Evolutionary conservation across 2,888 invertebrate species (phyloP).

Genomic region (Erebia palarica): DNA sequence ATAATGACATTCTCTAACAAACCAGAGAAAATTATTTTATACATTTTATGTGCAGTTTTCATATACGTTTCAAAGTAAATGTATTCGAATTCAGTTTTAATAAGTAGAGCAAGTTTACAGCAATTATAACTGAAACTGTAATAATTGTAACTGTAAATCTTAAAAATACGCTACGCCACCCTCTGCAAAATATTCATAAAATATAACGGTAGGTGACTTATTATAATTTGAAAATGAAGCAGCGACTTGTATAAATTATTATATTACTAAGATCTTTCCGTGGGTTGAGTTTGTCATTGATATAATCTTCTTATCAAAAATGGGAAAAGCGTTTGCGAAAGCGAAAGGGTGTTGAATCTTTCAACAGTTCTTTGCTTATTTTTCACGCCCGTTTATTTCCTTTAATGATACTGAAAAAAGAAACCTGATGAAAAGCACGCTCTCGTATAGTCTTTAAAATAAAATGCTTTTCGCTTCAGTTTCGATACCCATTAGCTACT

Average conservation of each 20-base stretch:
- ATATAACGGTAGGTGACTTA: background rate
- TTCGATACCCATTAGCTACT: too few relatives aligned
- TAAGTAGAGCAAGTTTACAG: too few relatives aligned
- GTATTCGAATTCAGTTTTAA: too few relatives aligned
- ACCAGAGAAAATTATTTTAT: too few relatives aligned
- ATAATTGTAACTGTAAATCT: too few relatives aligned
- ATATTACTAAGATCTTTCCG: background rate
- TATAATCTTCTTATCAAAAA: constrained; percentile 16
- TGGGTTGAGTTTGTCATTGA: background rate
- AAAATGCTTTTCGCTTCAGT: background rate
- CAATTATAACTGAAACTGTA: too few relatives aligned
- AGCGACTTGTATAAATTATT: constrained; percentile 1
- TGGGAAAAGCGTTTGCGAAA: background rate
- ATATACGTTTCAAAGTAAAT: too few relatives aligned
- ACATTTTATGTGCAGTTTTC: too few relatives aligned
- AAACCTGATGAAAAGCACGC: background rate
- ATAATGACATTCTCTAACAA: too few relatives aligned
- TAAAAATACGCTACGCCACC: too few relatives aligned
- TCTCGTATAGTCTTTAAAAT: background rate
- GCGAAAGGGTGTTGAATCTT: background rate
- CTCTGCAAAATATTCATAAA: background rate
- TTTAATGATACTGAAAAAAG: background rate
- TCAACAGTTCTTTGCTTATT: background rate
- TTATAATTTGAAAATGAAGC: constrained; percentile 7
- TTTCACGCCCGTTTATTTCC: background rate